These are phyloP conservation scores for Gallinago undulata DNA, from an alignment of 2,113 vertebrate genomes.

Conservation along the genomic window DNA sequence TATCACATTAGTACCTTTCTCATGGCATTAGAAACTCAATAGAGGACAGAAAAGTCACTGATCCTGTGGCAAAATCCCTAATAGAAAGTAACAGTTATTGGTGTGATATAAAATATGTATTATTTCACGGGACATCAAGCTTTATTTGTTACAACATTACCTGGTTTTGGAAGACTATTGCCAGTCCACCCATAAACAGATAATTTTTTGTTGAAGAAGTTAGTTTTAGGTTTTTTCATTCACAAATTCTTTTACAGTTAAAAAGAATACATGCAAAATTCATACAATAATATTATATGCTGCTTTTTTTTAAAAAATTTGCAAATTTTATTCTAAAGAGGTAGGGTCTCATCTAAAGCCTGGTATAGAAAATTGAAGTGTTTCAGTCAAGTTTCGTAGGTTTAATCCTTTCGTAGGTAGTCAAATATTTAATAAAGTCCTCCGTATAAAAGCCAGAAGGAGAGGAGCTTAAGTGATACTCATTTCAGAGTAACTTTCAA, in stretches of 20 bases:
- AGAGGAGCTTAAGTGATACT: not conserved
- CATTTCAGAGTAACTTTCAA: not conserved
- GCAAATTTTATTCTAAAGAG: not conserved
- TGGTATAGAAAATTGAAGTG: not conserved
- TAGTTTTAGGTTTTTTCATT: not conserved
- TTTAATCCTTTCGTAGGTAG: not conserved
- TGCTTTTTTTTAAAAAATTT: not conserved
- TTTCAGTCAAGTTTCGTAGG: not conserved
- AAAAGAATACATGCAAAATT: not conserved
- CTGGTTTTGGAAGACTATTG: not conserved
- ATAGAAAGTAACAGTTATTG: slow-evolving; percentile 50
- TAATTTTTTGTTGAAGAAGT: not conserved
- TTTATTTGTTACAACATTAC: slow-evolving; percentile 17
- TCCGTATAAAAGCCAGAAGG: not conserved
- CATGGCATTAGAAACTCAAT: slow-evolving; percentile 58
- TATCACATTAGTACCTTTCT: slow-evolving; percentile 70
- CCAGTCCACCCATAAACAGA: not conserved
- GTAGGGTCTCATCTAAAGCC: not conserved
- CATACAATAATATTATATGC: not conserved
- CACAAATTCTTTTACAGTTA: not conserved
- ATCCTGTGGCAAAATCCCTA: slow-evolving; percentile 51
- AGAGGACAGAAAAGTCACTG: slow-evolving; percentile 62
- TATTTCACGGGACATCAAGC: not conserved
- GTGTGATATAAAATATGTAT: slow-evolving; percentile 54
- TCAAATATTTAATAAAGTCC: not conserved